Conservation (phyloP, 2,113 vertebrate species). For the Canis aureus region DNA sequence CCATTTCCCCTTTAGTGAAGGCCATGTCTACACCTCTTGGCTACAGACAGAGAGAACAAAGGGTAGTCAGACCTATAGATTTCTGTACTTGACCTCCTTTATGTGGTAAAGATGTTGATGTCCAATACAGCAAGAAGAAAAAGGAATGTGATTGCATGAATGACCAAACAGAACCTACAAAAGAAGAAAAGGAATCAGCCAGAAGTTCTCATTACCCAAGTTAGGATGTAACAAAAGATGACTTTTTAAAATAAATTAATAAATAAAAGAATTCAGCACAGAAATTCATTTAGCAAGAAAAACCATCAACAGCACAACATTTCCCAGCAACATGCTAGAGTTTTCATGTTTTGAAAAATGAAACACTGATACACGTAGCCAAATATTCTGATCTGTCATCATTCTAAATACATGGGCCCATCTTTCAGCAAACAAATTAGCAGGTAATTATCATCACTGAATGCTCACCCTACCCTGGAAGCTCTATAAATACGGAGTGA, state of each 20-base stretch:
- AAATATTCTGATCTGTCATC: slow-evolving; percentile 82
- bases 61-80: background rate
- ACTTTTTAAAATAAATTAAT: background rate
- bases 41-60: slow-evolving; percentile 32
- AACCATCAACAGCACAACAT: background rate
- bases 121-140: background rate
- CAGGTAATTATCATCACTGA: slow-evolving; percentile 72
- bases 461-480: slow-evolving; percentile 41
- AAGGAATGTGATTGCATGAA: slow-evolving; percentile 4
- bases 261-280: background rate
- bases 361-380: slow-evolving; percentile 78
- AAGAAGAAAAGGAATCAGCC: slow-evolving; percentile 27
- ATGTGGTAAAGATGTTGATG: background rate
- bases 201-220: slow-evolving; percentile 49
- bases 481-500: slow-evolving; percentile 71
- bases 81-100: slow-evolving; percentile 64
- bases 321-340: slow-evolving; percentile 58
- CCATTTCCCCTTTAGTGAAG: background rate
- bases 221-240: background rate
- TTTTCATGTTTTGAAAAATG: slow-evolving; percentile 79
- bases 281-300: slow-evolving; percentile 35
- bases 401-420: slow-evolving; percentile 77
- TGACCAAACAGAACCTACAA: slow-evolving; percentile 10
- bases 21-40: background rate
- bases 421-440: slow-evolving; percentile 83